Base-by-base conservation (phyloP, 2,797 vertebrate genomes). In the Siniperca obscura region DNA sequence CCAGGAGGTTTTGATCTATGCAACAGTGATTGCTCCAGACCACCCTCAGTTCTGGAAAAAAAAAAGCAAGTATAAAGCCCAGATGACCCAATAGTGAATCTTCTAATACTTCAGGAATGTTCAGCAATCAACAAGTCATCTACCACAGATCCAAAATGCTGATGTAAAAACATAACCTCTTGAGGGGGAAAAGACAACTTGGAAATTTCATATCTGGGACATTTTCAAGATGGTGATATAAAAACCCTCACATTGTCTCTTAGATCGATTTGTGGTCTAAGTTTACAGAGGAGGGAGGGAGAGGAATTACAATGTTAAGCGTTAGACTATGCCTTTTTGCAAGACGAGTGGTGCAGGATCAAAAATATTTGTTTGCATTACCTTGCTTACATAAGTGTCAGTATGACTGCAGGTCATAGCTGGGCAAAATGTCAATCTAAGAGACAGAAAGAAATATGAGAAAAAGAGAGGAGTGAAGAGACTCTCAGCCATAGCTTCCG, bases 101-200 rank as follows among this genome's bases (percentile, higher is more conserved):
- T 91, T 90, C 91, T 94, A 94, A 96, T 92, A 90, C 90, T 82
- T 87, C 53, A 93, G 91, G 93, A 95, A 96, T 95, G 90, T 89
- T 86, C 78, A 83, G 80, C 89, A 90, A 87, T 92, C 86, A 91
- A 57, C 71, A 88, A 91, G 62, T 86, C 84, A 87, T 94, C 82
- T 86, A 77, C 53, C 65, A 85, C 74, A 68, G 72, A 90, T 92
- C 89, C 84, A 90, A 85, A 86, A 76, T 75, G 82, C 77, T 74
- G 70, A 79, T 83, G 71, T 83, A 74, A 91, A 93, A 91, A 67
- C 59, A 84, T 48, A 77, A 87, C 50, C 68, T 86, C 64, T 80
- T 30, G 38, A 78, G 25, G 34, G 55, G 55, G n/a, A 80, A 82
- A 78, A 74, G 68, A 73, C 34, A 22, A 64, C 59, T 76, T 82